Base-by-base conservation (phyloP, 2,888 invertebrate genomes). In the Trichopoda pennipes region DNA sequence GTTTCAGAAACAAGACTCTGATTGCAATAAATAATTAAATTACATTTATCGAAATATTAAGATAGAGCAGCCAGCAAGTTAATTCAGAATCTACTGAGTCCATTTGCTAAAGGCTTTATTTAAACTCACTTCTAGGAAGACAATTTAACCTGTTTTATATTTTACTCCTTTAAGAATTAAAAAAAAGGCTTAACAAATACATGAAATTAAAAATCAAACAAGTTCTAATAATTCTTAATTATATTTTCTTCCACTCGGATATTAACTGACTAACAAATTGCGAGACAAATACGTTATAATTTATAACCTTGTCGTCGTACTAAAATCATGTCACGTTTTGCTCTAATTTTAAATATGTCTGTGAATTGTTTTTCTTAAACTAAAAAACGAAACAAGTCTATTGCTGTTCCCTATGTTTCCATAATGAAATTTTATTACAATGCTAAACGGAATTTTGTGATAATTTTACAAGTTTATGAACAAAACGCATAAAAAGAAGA, bases 291-390 rank as follows among this genome's bases (percentile, higher is more conserved):
- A 51, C n/a, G 2, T 51, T 44, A 28, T n/a, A 38, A 28, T 16
- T 19, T n/a, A 17, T 16, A 23, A 49, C 8, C 16, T 16, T 28
- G 17, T 6, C 12, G 17, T 51, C 12, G 17, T 51, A 73, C 16
- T 21, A 23, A 53, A 61, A 68, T 38, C 68, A 74, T 49, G 61
- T 69, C 79, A 80, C 79, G 79, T 69, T 74, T 80, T 74, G 73
- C 61, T 80, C 79, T 42, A 80, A 69, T 80, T 80, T 63, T 14
- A 32, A 63, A 55, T 49, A 70, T 68, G 73, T 49, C 63, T 68
- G 73, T 80, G 74, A 80, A 80, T 80, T 80, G 16, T 56, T 80
- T n/a, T 68, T 55, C 21, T 70, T 49, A 56, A 42, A 77, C 61
- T 47, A 35, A 32, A 32, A 7, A 53, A 66, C 7, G 49, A 51